Percentiles rank a stretch among this genome's conserved stretches.
These are phyloP conservation scores for Rhineura floridana DNA, from an alignment of 2,113 vertebrate genomes.

Conservation along the genomic window DNA sequence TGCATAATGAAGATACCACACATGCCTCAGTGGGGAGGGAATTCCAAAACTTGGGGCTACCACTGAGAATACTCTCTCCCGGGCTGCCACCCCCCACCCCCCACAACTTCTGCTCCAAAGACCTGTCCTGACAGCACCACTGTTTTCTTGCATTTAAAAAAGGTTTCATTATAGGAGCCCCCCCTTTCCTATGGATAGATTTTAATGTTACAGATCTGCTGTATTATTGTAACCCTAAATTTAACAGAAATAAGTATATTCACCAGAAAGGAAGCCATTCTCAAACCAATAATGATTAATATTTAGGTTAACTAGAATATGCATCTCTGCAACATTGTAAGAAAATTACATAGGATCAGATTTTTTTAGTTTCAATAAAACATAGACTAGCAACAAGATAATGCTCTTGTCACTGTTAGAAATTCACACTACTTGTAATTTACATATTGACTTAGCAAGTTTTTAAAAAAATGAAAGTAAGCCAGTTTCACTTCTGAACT, in stretches of 20 bases:
- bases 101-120: too few species aligned
- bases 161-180: neutral
- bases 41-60: too few species aligned
- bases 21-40: too few species aligned
- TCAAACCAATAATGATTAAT: too few species aligned
- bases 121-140: too few species aligned
- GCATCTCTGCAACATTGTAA: neutral
- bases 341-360: neutral
- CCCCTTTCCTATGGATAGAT: neutral
- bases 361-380: neutral
- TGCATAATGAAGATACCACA: too few species aligned
- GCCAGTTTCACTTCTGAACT: constrained; percentile 45
- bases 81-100: too few species aligned
- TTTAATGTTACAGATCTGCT: constrained; percentile 6
- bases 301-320: too few species aligned
- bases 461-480: constrained; percentile 30
- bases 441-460: constrained; percentile 49
- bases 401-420: neutral
- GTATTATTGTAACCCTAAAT: neutral
- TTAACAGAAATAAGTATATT: too few species aligned
- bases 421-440: constrained; percentile 15
- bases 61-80: too few species aligned
- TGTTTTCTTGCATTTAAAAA: too few species aligned
- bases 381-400: neutral
- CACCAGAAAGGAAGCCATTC: too few species aligned